These are phyloP conservation scores for Pipistrellus kuhlii DNA, from an alignment of 2,797 vertebrate genomes.

Conservation along the genomic window DNA sequence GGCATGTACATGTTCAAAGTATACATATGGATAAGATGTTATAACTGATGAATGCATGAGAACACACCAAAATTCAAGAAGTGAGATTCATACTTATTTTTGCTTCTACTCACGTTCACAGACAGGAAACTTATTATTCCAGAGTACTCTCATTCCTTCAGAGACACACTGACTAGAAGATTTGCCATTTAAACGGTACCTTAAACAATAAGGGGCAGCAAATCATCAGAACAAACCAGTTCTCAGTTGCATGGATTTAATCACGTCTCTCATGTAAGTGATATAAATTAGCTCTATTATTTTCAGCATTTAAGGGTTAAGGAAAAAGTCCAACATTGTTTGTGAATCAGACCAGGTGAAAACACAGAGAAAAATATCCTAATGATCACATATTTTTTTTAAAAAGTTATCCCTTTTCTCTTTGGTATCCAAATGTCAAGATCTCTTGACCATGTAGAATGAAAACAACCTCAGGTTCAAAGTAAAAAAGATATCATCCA, in stretches of 20 bases:
- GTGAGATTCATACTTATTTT: slow-evolving; percentile 30
- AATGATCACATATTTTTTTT: neutral
- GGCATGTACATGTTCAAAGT: neutral
- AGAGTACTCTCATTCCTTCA: slow-evolving; percentile 53
- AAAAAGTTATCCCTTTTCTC: neutral
- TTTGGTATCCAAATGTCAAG: slow-evolving; percentile 26
- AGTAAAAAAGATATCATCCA: neutral
- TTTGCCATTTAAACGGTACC: slow-evolving; percentile 69
- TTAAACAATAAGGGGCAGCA: slow-evolving; percentile 63
- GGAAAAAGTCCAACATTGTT: neutral
- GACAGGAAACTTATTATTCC: slow-evolving; percentile 68
- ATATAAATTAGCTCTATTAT: neutral
- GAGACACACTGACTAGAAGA: slow-evolving; percentile 62
- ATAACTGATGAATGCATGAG: neutral
- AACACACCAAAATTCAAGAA: slow-evolving; percentile 21
- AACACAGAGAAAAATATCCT: neutral
- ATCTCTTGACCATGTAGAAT: neutral
- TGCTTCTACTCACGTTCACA: slow-evolving; percentile 72
- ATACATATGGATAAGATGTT: neutral
- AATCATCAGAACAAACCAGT: slow-evolving; percentile 27
- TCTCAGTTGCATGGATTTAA: neutral
- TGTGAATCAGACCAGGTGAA: neutral
- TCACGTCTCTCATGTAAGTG: neutral
- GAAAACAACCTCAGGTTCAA: neutral
- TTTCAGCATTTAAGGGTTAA: slow-evolving; percentile 2